Base-by-base conservation (phyloP, 2,797 vertebrate genomes). In the Eutrigla gurnardus region DNA sequence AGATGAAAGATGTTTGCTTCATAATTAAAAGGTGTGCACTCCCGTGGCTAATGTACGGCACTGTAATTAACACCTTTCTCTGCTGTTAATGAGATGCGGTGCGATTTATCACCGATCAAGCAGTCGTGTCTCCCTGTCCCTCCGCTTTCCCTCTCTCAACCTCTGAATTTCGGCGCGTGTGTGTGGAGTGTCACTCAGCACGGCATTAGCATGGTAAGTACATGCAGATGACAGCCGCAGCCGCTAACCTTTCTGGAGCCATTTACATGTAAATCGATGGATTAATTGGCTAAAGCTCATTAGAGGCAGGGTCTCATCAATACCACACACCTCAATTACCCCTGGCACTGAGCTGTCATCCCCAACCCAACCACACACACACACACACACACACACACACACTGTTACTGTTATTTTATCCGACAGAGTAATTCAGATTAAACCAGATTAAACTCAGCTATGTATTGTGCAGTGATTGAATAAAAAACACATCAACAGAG, bases 201-300 rank as follows among this genome's bases (percentile, higher is more conserved):
- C 36, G 75, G 71, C 84, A 94, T 93, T 93, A 94, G 93, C 92
- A 94, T 94, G 91, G 86, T 93, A 94, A 95, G 79, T 86, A 91
- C 90, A 94, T 94, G 93, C 93, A 94, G 93, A 95, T 95, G 87
- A 88, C 80, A 91, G 85, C 81, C 86, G 85, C 79, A 90, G 87
- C 78, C 85, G 88, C 78, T 90, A 89, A 93, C 91, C 90, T 94
- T 94, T 93, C 81, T 85, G 84, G 75, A 89, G 35, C 83, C 75
- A 94, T 95, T 95, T 94, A 86, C 90, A 95, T 95, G 92, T 91
- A 95, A 95, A 95, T 95, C 88, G 61, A 94, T 93, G 89, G 92
- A 92, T 94, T 94, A 94, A 93, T 94, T 92, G 90, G 91, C 85
- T 85, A 86, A 87, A 90, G 85, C 91, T 94, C 89, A 90, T 94